phyloP scores from a whole-genome alignment of 2,888 invertebrate species.

The Xanthorhoe designata region DNA sequence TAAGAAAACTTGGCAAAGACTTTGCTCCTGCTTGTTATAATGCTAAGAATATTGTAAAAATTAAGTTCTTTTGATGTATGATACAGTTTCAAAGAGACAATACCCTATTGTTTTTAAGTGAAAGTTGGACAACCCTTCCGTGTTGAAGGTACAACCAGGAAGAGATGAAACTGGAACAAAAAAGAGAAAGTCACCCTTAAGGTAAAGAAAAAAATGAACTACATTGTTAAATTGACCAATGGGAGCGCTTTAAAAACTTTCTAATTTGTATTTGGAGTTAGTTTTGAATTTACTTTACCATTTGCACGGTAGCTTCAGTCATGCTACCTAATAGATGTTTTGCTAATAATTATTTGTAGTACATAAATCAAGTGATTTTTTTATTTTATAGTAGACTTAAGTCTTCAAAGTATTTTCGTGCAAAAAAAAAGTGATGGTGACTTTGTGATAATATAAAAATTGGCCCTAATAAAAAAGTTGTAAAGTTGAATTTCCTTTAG shows the following conservation, averaged over 20 bases:
- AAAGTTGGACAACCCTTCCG: constrained; percentile 80
- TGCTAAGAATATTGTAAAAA: not conserved
- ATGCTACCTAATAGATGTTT: constrained; percentile 36
- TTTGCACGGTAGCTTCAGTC: constrained; percentile 70
- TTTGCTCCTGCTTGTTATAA: too few species aligned
- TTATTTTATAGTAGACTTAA: not conserved
- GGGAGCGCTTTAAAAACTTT: constrained; percentile 67
- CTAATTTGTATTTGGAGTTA: constrained; percentile 74
- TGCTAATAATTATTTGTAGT: not conserved
- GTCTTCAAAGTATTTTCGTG: constrained; percentile 4
- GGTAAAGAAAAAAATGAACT: constrained; percentile 64
- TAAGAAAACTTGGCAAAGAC: too few species aligned
- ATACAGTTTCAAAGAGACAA: constrained; percentile 34
- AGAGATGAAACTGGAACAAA: constrained; percentile 79
- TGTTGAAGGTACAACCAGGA: constrained; percentile 72
- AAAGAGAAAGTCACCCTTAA: constrained; percentile 78
- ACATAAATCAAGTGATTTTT: not conserved
- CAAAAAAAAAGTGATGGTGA: constrained; percentile 30
- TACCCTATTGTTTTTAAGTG: constrained; percentile 71
- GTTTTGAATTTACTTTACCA: constrained; percentile 59
- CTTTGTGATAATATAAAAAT: constrained; percentile 28
- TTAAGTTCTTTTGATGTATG: constrained; percentile 8
- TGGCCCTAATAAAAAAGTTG: constrained; percentile 31
- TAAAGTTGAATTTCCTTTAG: constrained; percentile 27
- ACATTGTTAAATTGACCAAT: constrained; percentile 72